Conservation (phyloP, 2,888 invertebrate species). For the Eristalinus sepulchralis region DNA sequence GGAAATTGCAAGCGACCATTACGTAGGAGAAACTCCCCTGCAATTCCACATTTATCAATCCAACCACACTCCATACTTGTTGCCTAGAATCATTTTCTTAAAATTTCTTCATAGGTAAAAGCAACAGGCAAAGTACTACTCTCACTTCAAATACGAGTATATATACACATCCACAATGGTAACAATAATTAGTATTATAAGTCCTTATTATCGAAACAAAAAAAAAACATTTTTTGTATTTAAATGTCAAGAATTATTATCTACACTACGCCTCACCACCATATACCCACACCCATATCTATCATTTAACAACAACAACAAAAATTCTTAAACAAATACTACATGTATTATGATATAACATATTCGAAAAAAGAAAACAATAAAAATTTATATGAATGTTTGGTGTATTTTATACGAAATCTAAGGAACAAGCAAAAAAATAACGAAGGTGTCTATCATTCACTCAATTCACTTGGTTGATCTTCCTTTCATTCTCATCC, state of each 20-base stretch:
- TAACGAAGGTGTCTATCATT: conserved; percentile 34
- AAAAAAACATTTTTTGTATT: conserved; percentile 36
- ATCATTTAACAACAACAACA: conserved; percentile 22
- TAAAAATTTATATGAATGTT: conserved; percentile 58
- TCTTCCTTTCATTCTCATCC: conserved; percentile 32
- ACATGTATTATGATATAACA: background rate
- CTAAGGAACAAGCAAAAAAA: conserved; percentile 26
- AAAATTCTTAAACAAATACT: conserved; percentile 23
- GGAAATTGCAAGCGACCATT: no score
- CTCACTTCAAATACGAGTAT: conserved; percentile 55
- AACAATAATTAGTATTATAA: conserved; percentile 80
- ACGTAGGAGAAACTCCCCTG: background rate
- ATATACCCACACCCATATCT: conserved; percentile 37
- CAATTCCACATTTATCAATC: background rate
- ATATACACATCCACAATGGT: conserved; percentile 79
- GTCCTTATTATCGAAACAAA: conserved; percentile 72
- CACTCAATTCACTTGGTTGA: conserved; percentile 25
- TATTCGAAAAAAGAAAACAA: conserved; percentile 25
- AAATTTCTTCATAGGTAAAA: background rate
- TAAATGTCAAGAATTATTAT: conserved; percentile 58
- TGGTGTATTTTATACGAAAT: conserved; percentile 72
- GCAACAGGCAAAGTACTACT: conserved; percentile 44
- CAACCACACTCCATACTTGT: background rate
- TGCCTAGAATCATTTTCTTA: background rate
- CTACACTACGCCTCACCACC: conserved; percentile 54